Evolutionary conservation across 2,797 vertebrate species (phyloP), one percentile per base, ranked within the genome.

Genomic region (Limnodromus scolopaceus): DNA sequence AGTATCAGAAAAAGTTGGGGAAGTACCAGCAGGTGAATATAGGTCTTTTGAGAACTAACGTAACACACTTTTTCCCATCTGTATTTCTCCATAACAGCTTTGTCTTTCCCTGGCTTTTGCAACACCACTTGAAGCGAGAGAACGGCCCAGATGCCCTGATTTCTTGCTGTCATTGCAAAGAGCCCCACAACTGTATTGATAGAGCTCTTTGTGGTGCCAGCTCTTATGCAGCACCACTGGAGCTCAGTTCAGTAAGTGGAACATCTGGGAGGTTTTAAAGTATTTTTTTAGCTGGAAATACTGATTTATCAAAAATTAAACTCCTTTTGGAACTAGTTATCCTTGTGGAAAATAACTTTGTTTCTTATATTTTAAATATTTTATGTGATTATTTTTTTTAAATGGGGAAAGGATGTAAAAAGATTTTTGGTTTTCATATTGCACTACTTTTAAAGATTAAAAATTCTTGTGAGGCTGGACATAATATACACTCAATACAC

Each of bases 231-330:
- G 28, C 30, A 46, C 34, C 13, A 34, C 3, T 53, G 41, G 25
- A 80, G 10, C 14, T 85, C 58, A 75, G 12, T 60, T 57, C 32
- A 71, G 45, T n/a, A 58, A 68, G 5, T 38, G 28, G 49, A 88
- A 74, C 6, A 64, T 36, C 25, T 38, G 63, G 57, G 34, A 84
- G 49, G 5, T 28, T 64, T 87, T 68, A 18, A 81, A 81, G 2
- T 55, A 24, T 51, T 77, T 94, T 94, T 93, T 91, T n/a, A 71
- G 16, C n/a, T 77, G 55, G 34, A 90, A 86, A 81, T 49, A 60
- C 2, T 13, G n/a, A 75, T 86, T 71, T 77, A 25, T 74, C 34
- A 88, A 74, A 92, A 83, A 36, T 15, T 34, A 71, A 87, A 46
- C 12, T 79, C 18, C 17, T 28, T 39, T 12, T 36, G 4, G 49